Conservation (phyloP, 2,113 vertebrate species). For the Mesocricetus auratus region DNA sequence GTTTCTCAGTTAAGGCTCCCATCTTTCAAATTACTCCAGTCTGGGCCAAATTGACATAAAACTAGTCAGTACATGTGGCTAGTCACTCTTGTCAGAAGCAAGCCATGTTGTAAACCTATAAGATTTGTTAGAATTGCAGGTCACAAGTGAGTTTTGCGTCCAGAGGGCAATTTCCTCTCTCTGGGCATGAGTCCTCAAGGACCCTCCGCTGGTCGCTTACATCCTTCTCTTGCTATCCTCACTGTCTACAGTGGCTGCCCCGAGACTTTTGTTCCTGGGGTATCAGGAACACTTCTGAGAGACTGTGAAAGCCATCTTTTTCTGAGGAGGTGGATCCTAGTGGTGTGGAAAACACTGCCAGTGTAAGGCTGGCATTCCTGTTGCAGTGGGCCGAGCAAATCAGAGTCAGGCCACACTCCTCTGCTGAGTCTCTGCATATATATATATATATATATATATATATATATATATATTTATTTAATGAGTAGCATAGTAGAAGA, state of each 20-base stretch:
- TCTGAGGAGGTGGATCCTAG: background rate
- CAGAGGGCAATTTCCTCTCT: background rate
- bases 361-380: background rate
- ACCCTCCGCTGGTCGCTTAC: too few relatives aligned
- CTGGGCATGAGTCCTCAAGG: fast-evolving
- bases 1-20: background rate
- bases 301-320: background rate
- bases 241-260: background rate
- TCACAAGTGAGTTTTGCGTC: background rate
- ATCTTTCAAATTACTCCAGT: background rate
- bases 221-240: background rate
- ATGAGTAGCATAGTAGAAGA: background rate
- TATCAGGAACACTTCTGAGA: background rate
- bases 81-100: background rate
- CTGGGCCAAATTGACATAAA: too few relatives aligned
- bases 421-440: background rate
- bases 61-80: background rate
- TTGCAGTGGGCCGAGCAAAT: background rate
- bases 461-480: conserved; percentile 5
- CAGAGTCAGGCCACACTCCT: background rate
- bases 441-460: background rate
- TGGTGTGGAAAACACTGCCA: background rate
- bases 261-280: background rate
- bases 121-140: background rate
- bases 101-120: background rate